Evolutionary conservation across 1,140 invertebrate genomes (phyloP), one percentile per base, ranked within the genome.

Genomic region (Pseudomyrmex dendroicus): DNA sequence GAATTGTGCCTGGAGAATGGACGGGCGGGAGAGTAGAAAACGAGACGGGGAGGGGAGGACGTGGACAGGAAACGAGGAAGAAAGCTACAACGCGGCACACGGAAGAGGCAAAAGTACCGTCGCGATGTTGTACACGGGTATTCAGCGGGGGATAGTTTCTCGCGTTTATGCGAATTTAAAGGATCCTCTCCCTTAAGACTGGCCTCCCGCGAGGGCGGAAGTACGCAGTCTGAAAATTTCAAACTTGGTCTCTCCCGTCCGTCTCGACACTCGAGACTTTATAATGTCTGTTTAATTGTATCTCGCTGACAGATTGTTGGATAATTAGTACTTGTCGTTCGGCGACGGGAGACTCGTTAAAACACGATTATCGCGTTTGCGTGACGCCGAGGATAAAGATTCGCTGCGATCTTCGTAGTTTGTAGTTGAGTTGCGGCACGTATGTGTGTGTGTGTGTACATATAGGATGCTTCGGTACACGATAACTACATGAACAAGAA

Each of bases 131-230:
- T 86, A 84, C 63, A 86, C 52, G 77, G 73, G 66, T 82, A 84
- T 82, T 61, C 78, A 74, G 57, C 62, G 44, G 80, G 77, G 84
- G 80, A 86, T 84, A 87, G 87, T 88, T 89, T 86, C 68, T 83
- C 73, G 84, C 83, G 84, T 84, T 85, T 86, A 85, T 70, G 72
- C 72, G 73, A 88, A 86, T 89, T 88, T 89, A 73, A 84, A 88
- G 56, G 56, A 84, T 82, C 66, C 54, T 63, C 54, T 63, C 73
- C 12, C 76, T 64, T 44, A 64, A 83, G 76, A 86, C 74, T 59
- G 64, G 52, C 82, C 66, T 77, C 76, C 56, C 80, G 63, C 61
- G 82, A 52, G 82, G 44, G 20, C 50, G 63, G 63, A 76, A 77
- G 62, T 83, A 48, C 63, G 52, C 64, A 80, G 76, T 70, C 76